Evolutionary conservation across 2,797 vertebrate species (phyloP), one percentile per base, ranked within the genome.

Genomic region (Momotus momota): DNA sequence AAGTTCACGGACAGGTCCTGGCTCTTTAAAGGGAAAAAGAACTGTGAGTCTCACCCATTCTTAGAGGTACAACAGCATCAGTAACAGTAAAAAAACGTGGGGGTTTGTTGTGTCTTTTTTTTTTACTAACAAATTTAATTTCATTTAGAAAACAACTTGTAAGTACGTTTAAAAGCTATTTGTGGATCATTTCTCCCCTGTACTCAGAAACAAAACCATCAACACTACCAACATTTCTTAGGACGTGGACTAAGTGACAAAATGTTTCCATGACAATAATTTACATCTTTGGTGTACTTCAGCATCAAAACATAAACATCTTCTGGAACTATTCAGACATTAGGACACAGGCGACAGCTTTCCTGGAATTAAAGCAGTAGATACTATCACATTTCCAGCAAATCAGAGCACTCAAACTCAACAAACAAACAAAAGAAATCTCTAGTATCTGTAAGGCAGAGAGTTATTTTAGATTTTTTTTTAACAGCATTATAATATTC

Each of bases 181-280:
- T 35, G n/a, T 0, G 0, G 11, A 26, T 27, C 0, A 38, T 62
- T 85, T 95, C 41, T 33, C 64, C 49, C 61, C n/a, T 0, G 1
- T 22, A 25, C 6, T 33, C 22, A 10, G 35, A 64, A 87, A 48
- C 7, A 83, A 33, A n/a, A 51, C 17, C 29, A 29, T 15, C 16
- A 25, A 35, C n/a, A 51, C 20, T 25, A 38, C 10, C 48, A 51
- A 9, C 17, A 12, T 17, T 46, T 65, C 75, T 73, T 19, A n/a
- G 33, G 33, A 54, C 6, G 58, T 16, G 29, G 46, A 71, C 4
- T 5, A 74, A 21, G 49, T 49, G 41, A 41, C 38, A 80, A 62
- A 62, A 16, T 6, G 3, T 14, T 81, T 62, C 26, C 6, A 3
- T 66, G 57, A 29, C 41, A 62, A 1, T 33, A 62, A 2, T n/a